phyloP scores from a whole-genome alignment of 2,113 vertebrate species.

The Natator depressus region DNA sequence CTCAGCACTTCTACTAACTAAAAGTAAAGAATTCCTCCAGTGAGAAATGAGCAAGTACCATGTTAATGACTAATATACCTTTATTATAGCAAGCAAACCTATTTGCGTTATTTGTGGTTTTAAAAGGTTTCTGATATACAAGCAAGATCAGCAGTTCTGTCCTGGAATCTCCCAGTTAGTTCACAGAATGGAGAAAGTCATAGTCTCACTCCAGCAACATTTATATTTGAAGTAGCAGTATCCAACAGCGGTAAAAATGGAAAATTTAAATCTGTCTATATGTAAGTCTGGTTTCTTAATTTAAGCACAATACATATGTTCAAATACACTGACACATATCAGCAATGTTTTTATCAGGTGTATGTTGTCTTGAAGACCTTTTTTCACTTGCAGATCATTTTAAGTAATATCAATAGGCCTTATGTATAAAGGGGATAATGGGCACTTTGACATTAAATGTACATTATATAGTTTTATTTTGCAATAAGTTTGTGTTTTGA shows the following conservation, averaged over 20 bases:
- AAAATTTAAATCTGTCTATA: constrained; percentile 83
- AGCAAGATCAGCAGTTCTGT: constrained; percentile 81
- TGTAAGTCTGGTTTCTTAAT: constrained; percentile 79
- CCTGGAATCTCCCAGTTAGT: constrained; percentile 79
- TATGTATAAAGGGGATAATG: constrained; percentile 34
- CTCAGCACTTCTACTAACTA: neutral
- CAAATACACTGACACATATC: constrained; percentile 45
- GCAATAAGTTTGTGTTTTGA: constrained; percentile 35
- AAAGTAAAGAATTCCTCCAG: constrained; percentile 64
- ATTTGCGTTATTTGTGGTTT: constrained; percentile 72
- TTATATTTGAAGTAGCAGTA: constrained; percentile 84
- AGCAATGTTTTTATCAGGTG: constrained; percentile 50
- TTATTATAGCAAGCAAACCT: constrained; percentile 70
- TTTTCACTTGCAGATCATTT: constrained; percentile 59
- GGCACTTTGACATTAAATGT: constrained; percentile 52
- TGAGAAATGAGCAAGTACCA: constrained; percentile 55
- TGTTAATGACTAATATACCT: constrained; percentile 65
- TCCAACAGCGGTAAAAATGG: constrained; percentile 83
- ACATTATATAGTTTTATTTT: constrained; percentile 56
- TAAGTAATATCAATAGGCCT: constrained; percentile 55
- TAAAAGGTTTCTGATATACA: constrained; percentile 82
- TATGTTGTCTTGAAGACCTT: constrained; percentile 67
- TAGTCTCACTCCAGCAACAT: constrained; percentile 71
- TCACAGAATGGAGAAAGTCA: constrained; percentile 75
- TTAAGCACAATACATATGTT: constrained; percentile 64